Base-by-base conservation (phyloP, 2,797 vertebrate genomes). In the Triplophysa yarkandensis region DNA sequence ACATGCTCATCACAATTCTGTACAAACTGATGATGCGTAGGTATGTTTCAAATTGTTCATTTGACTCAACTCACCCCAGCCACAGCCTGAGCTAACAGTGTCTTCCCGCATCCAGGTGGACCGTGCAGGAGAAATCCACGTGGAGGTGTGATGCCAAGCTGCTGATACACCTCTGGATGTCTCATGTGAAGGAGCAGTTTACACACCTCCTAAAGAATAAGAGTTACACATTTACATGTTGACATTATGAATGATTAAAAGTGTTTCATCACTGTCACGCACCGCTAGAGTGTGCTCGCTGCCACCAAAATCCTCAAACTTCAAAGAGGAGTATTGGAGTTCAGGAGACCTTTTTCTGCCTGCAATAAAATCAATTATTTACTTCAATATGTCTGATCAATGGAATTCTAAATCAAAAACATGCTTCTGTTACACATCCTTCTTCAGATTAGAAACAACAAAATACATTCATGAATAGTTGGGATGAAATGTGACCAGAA, bases 51-150 rank as follows among this genome's bases (percentile, higher is more conserved):
- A n/a, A n/a, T n/a, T n/a, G n/a, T n/a, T 25, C 23, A 58, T 1
- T 34, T 21, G 17, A 52, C 21, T 6, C 36, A 14, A 69, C 94
- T 94, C 82, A 98, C 97, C 88, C 97, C 97, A 21, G 95, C 95
- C 80, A 98, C 93, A 4, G 97, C 97, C 74, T 98, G 95, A 1
- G 97, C 97, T 62, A 99, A 88, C 39, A 99, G 87, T 0, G 97
- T 98, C 84, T 99, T 99, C 36, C 97, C 97, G 79, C 96, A 98
- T 39, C 97, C 97, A 0, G 97, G 97, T 0, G 97, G 97, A 0
- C 97, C 97, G 0, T 99, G 97, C 0, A 98, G 88, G 6, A 99
- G 95, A 78, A 99, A 96, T 4, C 97, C 97, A 0, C 94, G 90
- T 0, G 95, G 95, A 30, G 96, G 95, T 21, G 94, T 89, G 70